These are phyloP conservation scores for Asarcornis scutulata DNA, from an alignment of 2,113 vertebrate species.

Conservation along the genomic window DNA sequence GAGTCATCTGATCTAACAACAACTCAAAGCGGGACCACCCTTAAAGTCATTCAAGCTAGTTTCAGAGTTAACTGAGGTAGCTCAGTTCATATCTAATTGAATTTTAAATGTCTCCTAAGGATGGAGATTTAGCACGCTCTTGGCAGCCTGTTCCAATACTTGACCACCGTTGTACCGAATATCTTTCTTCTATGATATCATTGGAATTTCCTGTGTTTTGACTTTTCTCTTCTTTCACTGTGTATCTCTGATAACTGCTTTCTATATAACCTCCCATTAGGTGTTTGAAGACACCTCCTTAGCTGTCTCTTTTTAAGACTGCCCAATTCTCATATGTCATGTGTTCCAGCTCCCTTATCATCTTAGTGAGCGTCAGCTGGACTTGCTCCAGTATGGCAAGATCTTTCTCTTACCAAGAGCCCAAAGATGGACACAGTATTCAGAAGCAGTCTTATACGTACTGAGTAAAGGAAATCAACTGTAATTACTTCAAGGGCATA, in stretches of 20 bases:
- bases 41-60: background rate
- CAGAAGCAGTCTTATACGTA: background rate
- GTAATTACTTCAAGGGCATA: background rate
- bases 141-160: background rate
- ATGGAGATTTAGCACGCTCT: background rate
- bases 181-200: background rate
- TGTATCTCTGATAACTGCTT: background rate
- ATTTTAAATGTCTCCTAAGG: background rate
- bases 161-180: background rate
- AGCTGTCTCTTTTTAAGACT: background rate
- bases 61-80: background rate
- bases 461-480: background rate
- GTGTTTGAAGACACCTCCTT: background rate
- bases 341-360: background rate
- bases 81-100: background rate
- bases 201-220: background rate
- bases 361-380: background rate
- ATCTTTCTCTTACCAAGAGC: background rate
- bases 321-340: background rate
- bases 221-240: background rate
- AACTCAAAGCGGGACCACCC: background rate
- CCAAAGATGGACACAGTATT: background rate
- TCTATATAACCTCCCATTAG: background rate
- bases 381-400: background rate
- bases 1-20: no score